phyloP scores from a whole-genome alignment of 2,113 vertebrate species.

The Camelus dromedarius region DNA sequence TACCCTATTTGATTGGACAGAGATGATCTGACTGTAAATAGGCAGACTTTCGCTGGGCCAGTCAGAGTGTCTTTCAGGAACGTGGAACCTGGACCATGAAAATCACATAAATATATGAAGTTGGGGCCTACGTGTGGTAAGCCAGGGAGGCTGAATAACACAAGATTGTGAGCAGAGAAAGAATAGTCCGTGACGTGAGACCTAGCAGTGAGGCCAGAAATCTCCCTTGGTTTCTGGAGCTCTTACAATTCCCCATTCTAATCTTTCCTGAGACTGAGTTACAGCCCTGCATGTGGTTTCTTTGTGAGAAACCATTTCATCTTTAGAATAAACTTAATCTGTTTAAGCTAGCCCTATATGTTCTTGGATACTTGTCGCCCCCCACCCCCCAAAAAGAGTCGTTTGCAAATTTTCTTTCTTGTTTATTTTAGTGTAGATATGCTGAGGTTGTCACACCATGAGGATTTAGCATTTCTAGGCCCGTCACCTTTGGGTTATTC shows the following conservation, averaged over 20 bases:
- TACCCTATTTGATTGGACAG: background rate
- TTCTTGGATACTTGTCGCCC: background rate
- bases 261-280: background rate
- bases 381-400: background rate
- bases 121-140: background rate
- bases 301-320: background rate
- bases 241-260: background rate
- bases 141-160: background rate
- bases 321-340: background rate
- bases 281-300: background rate
- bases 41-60: background rate
- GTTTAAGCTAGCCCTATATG: background rate
- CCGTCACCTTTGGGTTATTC: background rate
- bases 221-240: background rate
- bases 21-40: background rate
- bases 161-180: background rate
- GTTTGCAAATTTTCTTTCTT: background rate
- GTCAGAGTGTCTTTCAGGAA: background rate
- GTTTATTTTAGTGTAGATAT: background rate
- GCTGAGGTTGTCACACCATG: background rate
- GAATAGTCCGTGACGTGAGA: background rate
- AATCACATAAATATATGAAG: background rate
- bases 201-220: background rate
- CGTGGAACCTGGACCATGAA: background rate
- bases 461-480: background rate